Evolutionary conservation across 1,140 invertebrate genomes (phyloP), one percentile per base, ranked within the genome.

Genomic region (Drosophila guanche): DNA sequence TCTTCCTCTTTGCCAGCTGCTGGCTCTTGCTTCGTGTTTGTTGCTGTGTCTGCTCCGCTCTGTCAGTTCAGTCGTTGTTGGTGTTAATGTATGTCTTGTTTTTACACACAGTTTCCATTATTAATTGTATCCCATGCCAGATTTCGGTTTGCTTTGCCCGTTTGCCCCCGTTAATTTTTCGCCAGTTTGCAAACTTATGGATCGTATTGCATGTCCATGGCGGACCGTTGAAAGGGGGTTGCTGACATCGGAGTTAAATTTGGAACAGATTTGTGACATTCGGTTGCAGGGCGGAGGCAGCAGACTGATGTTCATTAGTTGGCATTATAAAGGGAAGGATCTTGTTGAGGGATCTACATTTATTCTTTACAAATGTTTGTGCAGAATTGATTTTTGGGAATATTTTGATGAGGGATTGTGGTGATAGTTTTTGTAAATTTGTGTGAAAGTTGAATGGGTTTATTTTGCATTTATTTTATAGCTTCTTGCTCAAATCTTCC

Each of bases 1-100:
- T n/a, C n/a, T n/a, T n/a, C n/a, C 74, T 78, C 78, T 78, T 79
- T 85, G 73, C 81, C 81, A 77, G 83, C 58, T 71, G 74, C 50
- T 57, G 45, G n/a, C 51, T 56, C 20, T 59, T 48, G 27, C 59
- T 45, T 51, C 14, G 23, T 63, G 40, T 46, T 57, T 37, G 8
- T 37, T 37, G 33, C 33, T 37, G 33, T 37, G 8, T 10, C 29
- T 8, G 29, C 10, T 20, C 16, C 16, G 16, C 0, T 33, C 8
- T 8, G 29, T 5, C 8, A 2, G 7, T 3, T 2, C 7, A 8
- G 43, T 14, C 51, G 37, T 46, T 67, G 62, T 76, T 67, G 55
- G 63, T 54, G 61, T 54, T 72, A 81, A 81, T 84, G 78, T 53
- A 50, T 68, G 72, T 79, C 61, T 65, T 70, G 70, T 74, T 78